Percentiles rank a stretch among this genome's conserved stretches.
phyloP scores from a whole-genome alignment of 92 coral and sea anemone species.

The Diadumene lineata region DNA sequence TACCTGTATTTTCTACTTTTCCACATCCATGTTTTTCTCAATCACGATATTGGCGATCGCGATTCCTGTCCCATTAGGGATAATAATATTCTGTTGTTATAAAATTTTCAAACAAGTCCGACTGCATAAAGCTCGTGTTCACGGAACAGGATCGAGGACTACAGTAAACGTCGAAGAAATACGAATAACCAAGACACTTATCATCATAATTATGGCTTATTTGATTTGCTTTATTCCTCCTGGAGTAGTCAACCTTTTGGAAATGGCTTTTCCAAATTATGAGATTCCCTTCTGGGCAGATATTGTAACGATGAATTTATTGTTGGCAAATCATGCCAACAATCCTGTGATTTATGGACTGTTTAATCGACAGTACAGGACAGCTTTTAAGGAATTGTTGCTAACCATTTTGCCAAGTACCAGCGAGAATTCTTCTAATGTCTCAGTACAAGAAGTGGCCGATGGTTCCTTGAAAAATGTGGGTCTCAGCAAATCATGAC shows the following conservation, averaged over 20 bases:
- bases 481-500: neutral
- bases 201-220: constrained; percentile 65
- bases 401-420: too few species aligned
- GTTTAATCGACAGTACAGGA: constrained; percentile 66
- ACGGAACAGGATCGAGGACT: constrained; percentile 27
- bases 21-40: constrained; percentile 44
- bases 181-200: constrained; percentile 64
- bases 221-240: constrained; percentile 72
- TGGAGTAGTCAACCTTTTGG: constrained; percentile 50
- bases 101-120: constrained; percentile 58
- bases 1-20: constrained; percentile 57
- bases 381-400: constrained; percentile 54
- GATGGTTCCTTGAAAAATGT: too few species aligned
- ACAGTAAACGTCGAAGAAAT: constrained; percentile 61
- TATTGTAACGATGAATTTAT: constrained; percentile 51
- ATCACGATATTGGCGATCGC: constrained; percentile 29
- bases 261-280: constrained; percentile 55
- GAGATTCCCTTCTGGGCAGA: constrained; percentile 65
- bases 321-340: constrained; percentile 72
- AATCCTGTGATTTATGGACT: constrained; percentile 78
- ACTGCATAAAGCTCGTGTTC: constrained; percentile 45
- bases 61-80: constrained; percentile 55
- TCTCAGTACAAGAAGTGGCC: neutral
- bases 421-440: too few species aligned
- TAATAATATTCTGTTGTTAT: constrained; percentile 53